Base-by-base conservation (phyloP, 2,888 invertebrate genomes). In the Alsophila aescularia region DNA sequence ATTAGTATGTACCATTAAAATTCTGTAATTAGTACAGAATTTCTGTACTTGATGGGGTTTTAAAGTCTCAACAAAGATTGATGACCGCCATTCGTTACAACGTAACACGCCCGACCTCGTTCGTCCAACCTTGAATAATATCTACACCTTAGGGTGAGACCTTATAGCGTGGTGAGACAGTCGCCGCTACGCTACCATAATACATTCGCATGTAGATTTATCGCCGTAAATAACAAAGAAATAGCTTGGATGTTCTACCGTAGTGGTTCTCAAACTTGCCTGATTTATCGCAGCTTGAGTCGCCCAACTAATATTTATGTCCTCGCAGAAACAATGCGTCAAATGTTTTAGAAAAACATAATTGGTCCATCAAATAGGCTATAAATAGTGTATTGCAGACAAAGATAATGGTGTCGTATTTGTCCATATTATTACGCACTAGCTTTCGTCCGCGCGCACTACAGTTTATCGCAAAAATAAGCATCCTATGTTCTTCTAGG, bases 11-110 rank as follows among this genome's bases (percentile, higher is more conserved):
- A 24, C 5, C 7, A 24, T 7, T 24, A 24, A 5, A 1, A 7
- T 7, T 24, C 24, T 24, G 8, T 18, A 18, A n/a, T n/a, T n/a
- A n/a, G n/a, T n/a, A n/a, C n/a, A 5, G 18, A 24, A 24, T 24
- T 5, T 14, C 27, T 9, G 14, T 24, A 31, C n/a, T 42, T 35
- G 35, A 41, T 37, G 62, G 34, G 58, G 21, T 49, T 58, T 58
- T 61, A 68, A 66, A 67, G 62, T 73, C 70, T 62, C 64, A 12
- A 66, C 51, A 35, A 66, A 75, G 79, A 79, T 79, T 77, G 77
- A 81, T 80, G 69, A 70, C 66, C 59, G 54, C 56, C 52, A 62
- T 71, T 68, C 62, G 64, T 59, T 60, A 53, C 68, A 64, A 71
- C 67, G 66, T 70, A 67, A 50, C 70, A 63, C 65, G 67, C 50